Conservation (phyloP, 2,797 vertebrate genomes). For the Tapirus indicus region DNA sequence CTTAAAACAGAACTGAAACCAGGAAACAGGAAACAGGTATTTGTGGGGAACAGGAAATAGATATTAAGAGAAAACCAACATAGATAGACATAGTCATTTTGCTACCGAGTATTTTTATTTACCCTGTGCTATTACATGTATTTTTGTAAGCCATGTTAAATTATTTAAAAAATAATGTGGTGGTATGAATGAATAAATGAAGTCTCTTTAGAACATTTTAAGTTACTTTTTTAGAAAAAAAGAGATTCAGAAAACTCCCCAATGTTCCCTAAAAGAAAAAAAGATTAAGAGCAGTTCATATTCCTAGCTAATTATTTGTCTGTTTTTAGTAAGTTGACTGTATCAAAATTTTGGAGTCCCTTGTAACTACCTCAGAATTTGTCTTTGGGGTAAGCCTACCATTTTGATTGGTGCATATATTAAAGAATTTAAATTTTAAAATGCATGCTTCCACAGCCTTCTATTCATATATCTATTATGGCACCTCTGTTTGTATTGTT, state of each 20-base stretch:
- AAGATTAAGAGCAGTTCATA: neutral
- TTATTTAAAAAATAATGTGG: neutral
- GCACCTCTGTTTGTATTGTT: neutral
- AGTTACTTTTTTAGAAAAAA: neutral
- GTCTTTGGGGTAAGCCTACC: neutral
- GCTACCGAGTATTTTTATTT: neutral
- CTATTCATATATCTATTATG: neutral
- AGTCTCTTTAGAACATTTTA: neutral
- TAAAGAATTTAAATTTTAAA: constrained; percentile 53
- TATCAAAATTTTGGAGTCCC: constrained; percentile 5
- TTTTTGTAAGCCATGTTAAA: neutral
- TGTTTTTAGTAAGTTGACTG: neutral
- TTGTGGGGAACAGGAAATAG: constrained; percentile 42
- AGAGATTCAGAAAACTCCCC: neutral
- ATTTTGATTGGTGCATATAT: neutral
- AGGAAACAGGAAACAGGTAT: constrained; percentile 52
- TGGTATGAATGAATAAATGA: neutral
- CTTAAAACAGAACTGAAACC: constrained; percentile 1
- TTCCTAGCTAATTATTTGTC: neutral
- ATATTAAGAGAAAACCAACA: neutral
- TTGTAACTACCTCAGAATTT: neutral
- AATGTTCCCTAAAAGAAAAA: neutral
- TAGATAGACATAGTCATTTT: neutral
- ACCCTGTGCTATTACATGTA: neutral
- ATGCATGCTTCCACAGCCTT: neutral